A percentile compares a stretch with the other conserved stretches of the same genome.
phyloP scores from a whole-genome alignment of 2,888 invertebrate genomes.

The Eudemis profundana region DNA sequence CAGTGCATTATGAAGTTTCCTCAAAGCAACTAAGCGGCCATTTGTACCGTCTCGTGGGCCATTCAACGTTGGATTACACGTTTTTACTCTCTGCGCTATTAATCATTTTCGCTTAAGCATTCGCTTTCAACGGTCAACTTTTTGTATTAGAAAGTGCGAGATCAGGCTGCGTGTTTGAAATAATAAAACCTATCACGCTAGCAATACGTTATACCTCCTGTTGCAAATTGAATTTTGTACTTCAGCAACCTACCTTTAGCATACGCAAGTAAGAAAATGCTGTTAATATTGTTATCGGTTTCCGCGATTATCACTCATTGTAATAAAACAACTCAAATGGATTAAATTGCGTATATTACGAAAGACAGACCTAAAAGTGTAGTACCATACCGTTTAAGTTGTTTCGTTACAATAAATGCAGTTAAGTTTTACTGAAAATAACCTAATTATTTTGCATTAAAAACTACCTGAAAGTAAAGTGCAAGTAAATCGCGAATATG shows the following conservation, averaged over 20 bases:
- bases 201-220: neutral
- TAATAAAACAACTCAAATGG: too few species aligned
- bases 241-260: neutral
- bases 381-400: too few species aligned
- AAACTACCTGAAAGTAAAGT: too few species aligned
- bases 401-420: too few species aligned
- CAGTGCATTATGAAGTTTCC: slow-evolving; percentile 25
- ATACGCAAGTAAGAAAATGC: neutral
- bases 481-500: too few species aligned
- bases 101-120: slow-evolving; percentile 37
- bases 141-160: slow-evolving; percentile 37
- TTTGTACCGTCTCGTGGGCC: slow-evolving; percentile 18
- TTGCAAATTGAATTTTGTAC: neutral
- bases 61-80: slow-evolving; percentile 28
- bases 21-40: slow-evolving; percentile 21
- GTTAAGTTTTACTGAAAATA: too few species aligned
- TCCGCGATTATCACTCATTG: too few species aligned
- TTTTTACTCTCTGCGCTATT: slow-evolving; percentile 35
- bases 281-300: neutral
- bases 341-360: too few species aligned
- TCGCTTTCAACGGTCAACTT: slow-evolving; percentile 32
- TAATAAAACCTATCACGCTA: slow-evolving; percentile 28
- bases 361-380: too few species aligned
- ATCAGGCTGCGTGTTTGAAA: slow-evolving; percentile 27
- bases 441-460: too few species aligned